Percentiles rank a stretch among this genome's conserved stretches.
phyloP scores from a whole-genome alignment of 2,113 vertebrate genomes.

The Candoia aspera region DNA sequence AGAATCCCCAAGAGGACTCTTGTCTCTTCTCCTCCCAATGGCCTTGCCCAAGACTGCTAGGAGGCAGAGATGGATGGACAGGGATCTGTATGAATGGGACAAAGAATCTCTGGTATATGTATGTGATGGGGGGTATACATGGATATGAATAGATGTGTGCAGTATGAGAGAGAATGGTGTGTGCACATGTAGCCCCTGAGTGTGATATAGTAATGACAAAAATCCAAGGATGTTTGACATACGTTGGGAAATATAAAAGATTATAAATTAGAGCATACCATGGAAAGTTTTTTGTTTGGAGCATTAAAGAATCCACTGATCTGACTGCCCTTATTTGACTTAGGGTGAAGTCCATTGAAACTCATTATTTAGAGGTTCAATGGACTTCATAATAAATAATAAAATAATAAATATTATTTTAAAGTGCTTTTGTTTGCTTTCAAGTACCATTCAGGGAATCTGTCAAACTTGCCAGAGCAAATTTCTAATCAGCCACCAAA shows the following conservation, averaged over 20 bases:
- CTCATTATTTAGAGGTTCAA: not conserved
- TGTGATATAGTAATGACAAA: not conserved
- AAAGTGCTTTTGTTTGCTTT: not conserved
- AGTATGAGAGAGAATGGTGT: too few species aligned
- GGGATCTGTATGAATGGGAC: too few species aligned
- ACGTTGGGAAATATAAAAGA: not conserved
- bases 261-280: not conserved
- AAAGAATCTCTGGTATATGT: too few species aligned
- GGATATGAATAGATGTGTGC: too few species aligned
- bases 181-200: too few species aligned
- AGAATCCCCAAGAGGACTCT: too few species aligned
- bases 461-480: not conserved
- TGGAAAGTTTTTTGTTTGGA: not conserved
- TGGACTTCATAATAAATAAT: too few species aligned
- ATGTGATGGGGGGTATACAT: too few species aligned
- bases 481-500: constrained; percentile 20
- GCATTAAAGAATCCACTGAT: not conserved
- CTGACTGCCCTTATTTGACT: not conserved
- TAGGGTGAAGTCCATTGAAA: not conserved
- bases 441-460: not conserved
- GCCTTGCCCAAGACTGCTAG: too few species aligned
- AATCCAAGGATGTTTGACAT: not conserved
- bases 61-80: too few species aligned
- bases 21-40: too few species aligned
- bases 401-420: not conserved